These are phyloP conservation scores for Papilio aristodemus DNA, from an alignment of 1,140 invertebrate genomes.

Conservation along the genomic window DNA sequence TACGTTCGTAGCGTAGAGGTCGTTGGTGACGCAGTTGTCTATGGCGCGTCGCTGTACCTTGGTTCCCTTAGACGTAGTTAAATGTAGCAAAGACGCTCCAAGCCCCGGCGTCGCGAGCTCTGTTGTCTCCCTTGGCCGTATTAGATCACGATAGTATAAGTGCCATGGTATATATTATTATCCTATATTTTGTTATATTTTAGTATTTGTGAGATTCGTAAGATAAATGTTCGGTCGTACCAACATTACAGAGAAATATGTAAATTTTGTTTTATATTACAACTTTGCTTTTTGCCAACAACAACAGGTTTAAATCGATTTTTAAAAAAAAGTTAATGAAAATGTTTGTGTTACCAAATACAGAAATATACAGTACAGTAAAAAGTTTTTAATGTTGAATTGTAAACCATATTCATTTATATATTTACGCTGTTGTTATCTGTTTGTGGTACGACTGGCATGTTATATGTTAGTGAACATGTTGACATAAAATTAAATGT, in stretches of 20 bases:
- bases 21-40: slow-evolving; percentile 34
- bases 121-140: slow-evolving; percentile 72
- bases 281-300: no score
- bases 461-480: slow-evolving; percentile 62
- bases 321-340: no score
- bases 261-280: neutral
- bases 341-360: no score
- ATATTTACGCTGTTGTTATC: neutral
- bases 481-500: slow-evolving; percentile 71
- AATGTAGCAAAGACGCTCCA: slow-evolving; percentile 43
- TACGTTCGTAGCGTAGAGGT: slow-evolving; percentile 45
- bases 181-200: slow-evolving; percentile 81
- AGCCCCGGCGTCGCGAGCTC: slow-evolving; percentile 54
- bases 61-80: slow-evolving; percentile 43
- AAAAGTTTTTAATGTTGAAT: no score
- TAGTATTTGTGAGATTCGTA: slow-evolving; percentile 71
- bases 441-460: slow-evolving; percentile 55
- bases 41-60: slow-evolving; percentile 37
- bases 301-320: no score
- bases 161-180: slow-evolving; percentile 69
- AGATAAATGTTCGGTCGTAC: slow-evolving; percentile 64
- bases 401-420: no score
- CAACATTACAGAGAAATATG: slow-evolving; percentile 25
- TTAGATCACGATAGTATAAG: slow-evolving; percentile 65
- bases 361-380: no score